Evolutionary conservation across 2,113 vertebrate genomes (phyloP).

Genomic region (Nothocercus nigrocapillus): DNA sequence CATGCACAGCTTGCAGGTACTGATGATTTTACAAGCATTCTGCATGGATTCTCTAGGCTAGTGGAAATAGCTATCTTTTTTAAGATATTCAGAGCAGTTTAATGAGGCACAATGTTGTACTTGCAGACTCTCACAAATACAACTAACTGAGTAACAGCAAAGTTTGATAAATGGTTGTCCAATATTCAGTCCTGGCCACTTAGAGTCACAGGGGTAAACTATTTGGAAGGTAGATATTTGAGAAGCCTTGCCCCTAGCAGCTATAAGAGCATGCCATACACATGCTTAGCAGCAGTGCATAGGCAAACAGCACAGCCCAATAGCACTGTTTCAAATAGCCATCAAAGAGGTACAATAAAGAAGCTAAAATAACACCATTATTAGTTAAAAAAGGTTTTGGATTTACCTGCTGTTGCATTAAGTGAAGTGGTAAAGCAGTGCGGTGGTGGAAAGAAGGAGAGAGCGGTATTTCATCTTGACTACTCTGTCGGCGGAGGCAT

Average conservation of each 20-base stretch:
- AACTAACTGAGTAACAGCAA: background rate
- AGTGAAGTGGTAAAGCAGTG: constrained; percentile 93
- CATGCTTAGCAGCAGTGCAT: background rate
- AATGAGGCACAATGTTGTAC: background rate
- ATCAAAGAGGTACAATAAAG: rapidly evolving
- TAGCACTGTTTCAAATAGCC: background rate
- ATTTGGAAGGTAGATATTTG: rapidly evolving
- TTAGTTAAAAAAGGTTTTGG: background rate
- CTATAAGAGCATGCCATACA: background rate
- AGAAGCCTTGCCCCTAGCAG: background rate
- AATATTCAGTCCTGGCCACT: background rate
- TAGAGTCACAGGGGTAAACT: background rate
- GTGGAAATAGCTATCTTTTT: background rate
- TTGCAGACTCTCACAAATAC: background rate
- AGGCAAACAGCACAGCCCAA: background rate
- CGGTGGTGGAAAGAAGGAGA: constrained; percentile 85
- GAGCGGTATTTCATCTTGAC: constrained; percentile 89
- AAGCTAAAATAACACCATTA: background rate
- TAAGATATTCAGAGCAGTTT: background rate
- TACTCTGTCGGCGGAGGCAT: constrained; percentile 95
- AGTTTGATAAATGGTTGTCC: background rate
- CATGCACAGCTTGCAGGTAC: background rate
- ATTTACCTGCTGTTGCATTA: constrained; percentile 97
- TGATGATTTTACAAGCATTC: background rate
- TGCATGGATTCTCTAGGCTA: background rate